These are phyloP conservation scores for Glandiceps talaboti DNA, from an alignment of 53 echinoderm and acorn worm genomes.

Conservation along the genomic window DNA sequence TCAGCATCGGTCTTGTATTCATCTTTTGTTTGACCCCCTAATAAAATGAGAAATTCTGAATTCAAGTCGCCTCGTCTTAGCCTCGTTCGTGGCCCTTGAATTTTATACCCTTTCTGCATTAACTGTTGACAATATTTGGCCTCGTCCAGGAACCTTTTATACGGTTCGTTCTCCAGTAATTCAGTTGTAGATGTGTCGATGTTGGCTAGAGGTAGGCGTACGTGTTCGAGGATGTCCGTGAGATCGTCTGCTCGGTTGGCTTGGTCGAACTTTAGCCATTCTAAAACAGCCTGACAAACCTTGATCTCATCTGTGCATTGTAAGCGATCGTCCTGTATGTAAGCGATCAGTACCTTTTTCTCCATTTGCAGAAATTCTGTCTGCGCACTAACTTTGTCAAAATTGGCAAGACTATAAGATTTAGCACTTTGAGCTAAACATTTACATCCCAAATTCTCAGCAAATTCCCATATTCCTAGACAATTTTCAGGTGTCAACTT, in stretches of 20 bases:
- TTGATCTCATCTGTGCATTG: constrained; percentile 25
- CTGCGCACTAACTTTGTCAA: constrained; percentile 23
- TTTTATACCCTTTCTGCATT: constrained; percentile 43
- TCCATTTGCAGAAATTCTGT: constrained; percentile 31
- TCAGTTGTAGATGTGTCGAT: constrained; percentile 18
- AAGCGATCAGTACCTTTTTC: constrained; percentile 21
- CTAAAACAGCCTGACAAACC: constrained; percentile 32
- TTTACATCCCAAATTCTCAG: constrained; percentile 26
- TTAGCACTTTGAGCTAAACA: constrained; percentile 27
- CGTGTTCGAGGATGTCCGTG: constrained; percentile 22
- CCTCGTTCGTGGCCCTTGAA: constrained; percentile 39
- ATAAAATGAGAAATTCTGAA: constrained; percentile 38
- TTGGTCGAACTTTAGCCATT: constrained; percentile 35
- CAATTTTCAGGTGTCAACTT: constrained; percentile 39
- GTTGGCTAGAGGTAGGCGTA: constrained; percentile 51
- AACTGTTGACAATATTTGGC: constrained; percentile 58
- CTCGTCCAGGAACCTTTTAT: constrained; percentile 32
- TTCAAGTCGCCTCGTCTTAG: constrained; percentile 27
- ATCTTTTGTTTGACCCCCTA: constrained; percentile 45
- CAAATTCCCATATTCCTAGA: constrained; percentile 34
- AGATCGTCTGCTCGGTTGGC: constrained; percentile 17
- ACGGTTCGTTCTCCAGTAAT: constrained; percentile 13
- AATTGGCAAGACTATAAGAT: constrained; percentile 30
- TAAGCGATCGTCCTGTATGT: constrained; percentile 30
- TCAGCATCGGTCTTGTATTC: constrained; percentile 21